Evolutionary conservation across 2,113 vertebrate genomes (phyloP).

Genomic region (Catharus bicknelli): DNA sequence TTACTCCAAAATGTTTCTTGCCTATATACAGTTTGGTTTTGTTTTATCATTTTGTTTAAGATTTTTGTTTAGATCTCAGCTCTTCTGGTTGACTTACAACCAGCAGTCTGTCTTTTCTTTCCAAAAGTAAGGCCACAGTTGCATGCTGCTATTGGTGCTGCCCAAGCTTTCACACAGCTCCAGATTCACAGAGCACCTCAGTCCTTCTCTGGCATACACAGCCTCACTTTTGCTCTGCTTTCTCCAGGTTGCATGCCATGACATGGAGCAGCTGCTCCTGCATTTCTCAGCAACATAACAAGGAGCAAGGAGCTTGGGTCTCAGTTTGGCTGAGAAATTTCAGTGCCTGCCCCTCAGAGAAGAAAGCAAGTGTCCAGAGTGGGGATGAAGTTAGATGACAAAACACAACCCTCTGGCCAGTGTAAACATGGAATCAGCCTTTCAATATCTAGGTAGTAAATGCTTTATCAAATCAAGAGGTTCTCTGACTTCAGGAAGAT

Average conservation of each 20-base stretch:
- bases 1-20: neutral
- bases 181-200: neutral
- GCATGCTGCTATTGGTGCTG: constrained; percentile 27
- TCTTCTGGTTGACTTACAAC: constrained; percentile 43
- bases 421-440: neutral
- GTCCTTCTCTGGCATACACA: neutral
- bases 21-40: neutral
- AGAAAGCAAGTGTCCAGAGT: neutral
- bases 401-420: neutral
- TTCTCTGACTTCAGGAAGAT: neutral
- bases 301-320: neutral
- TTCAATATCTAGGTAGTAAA: neutral
- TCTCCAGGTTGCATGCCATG: neutral
- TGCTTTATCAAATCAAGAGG: neutral
- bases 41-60: neutral
- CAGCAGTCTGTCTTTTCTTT: constrained; percentile 55
- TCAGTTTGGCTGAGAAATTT: neutral
- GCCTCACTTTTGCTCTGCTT: neutral
- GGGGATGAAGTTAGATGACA: too few species aligned
- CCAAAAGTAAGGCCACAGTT: neutral
- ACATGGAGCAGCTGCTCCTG: neutral
- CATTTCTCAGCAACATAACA: neutral
- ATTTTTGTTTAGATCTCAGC: constrained; percentile 32
- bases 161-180: neutral
- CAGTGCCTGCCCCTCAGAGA: neutral